Base-by-base conservation (phyloP, 37 sponge, comb jelly and placozoan genomes). In the Theonella swinhoei region DNA sequence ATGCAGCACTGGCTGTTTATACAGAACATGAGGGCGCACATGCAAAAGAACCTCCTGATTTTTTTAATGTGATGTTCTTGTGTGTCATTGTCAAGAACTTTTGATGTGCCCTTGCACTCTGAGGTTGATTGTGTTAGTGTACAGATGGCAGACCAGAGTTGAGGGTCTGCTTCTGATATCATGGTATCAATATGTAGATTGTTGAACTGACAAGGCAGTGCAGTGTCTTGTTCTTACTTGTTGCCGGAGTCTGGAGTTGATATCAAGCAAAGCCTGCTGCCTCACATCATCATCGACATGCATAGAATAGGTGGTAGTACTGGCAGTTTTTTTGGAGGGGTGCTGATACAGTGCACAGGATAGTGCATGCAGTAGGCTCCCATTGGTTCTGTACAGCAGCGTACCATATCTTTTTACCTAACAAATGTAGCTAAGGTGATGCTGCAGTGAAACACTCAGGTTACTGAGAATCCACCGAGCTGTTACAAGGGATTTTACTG, bases 321-420 rank as follows among this genome's bases (percentile, higher is more conserved):
- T 11, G 11, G 11, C 60, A 58, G 11, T 19, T 58, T 11, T 58
- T 58, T 19, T 58, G 60, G 60, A 58, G 19, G 19, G 19, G 60
- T 58, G 60, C 19, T 58, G 19, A 20, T 19, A 58, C 19, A 20
- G 11, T 58, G 60, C 19, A 19, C 60, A 20, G 11, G 60, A 11
- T 58, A 67, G 68, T n/a, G 68, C 68, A 24, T 67, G 68, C 19
- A 67, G 25, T n/a, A 67, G 68, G 30, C 24, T 24, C 25, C 68
- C 68, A 11, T 26, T 8, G 24, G 11, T n/a, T 9, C 68, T 20
- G 68, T 67, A 67, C 26, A 67, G 30, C 8, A 67, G 25, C 24
- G 68, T 67, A 26, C 68, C 68, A 26, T n/a, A 28, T 24, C 26
- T 67, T 26, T 67, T 67, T 8, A 67, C 26, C 8, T 9, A 11